A percentile compares a stretch with the other conserved stretches of the same genome.
These are phyloP conservation scores for Colletes gigas DNA, from an alignment of 1,140 invertebrate species.

Conservation along the genomic window DNA sequence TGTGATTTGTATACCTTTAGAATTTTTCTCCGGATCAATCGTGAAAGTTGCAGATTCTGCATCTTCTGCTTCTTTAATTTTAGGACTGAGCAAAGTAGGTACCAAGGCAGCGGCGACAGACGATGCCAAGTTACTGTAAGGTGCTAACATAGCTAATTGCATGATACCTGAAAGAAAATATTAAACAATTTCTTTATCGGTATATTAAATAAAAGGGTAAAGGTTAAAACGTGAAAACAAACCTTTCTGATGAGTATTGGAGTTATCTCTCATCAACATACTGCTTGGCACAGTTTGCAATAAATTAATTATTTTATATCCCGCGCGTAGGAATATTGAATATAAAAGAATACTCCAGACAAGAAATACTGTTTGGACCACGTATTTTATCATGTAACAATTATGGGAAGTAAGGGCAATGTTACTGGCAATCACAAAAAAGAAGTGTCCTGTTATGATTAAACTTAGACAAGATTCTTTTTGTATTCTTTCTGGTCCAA, in stretches of 20 bases:
- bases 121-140: slow-evolving; percentile 83
- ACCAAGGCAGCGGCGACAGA: slow-evolving; percentile 83
- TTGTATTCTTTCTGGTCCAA: slow-evolving; percentile 81
- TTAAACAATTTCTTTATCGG: slow-evolving; percentile 6
- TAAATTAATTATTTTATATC: slow-evolving; percentile 80
- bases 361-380: slow-evolving; percentile 83
- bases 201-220: not conserved
- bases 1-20: not conserved
- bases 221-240: slow-evolving; percentile 1
- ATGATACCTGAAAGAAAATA: slow-evolving; percentile 79
- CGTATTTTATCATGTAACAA: slow-evolving; percentile 81
- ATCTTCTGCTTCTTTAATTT: slow-evolving; percentile 76
- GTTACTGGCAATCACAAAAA: slow-evolving; percentile 81
- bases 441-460: slow-evolving; percentile 84
- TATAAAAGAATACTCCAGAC: slow-evolving; percentile 83
- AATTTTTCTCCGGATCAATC: slow-evolving; percentile 18
- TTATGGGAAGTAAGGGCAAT: slow-evolving; percentile 81
- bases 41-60: slow-evolving; percentile 71
- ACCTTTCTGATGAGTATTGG: slow-evolving; percentile 81
- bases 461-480: slow-evolving; percentile 82
- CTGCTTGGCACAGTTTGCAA: slow-evolving; percentile 79
- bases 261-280: slow-evolving; percentile 76
- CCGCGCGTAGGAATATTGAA: slow-evolving; percentile 82
- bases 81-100: slow-evolving; percentile 82
- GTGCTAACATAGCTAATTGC: slow-evolving; percentile 83